Conservation (phyloP, 92 coral and sea anemone genomes). For the Palythoa grandis region DNA sequence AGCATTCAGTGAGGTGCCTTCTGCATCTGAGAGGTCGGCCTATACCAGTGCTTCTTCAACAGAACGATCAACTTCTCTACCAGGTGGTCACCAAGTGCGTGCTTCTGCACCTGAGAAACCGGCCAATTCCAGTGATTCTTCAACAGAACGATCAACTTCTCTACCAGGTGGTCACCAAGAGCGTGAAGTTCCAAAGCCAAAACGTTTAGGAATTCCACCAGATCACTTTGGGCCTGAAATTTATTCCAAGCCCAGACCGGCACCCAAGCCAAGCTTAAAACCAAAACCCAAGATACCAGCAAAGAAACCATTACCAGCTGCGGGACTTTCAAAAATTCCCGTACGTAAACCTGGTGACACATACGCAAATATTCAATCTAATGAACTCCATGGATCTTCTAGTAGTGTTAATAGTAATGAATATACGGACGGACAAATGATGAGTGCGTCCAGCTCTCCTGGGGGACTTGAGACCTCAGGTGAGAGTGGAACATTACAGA, state of each 20-base stretch:
- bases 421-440: neutral
- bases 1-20: neutral
- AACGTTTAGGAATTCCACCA: neutral
- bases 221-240: neutral
- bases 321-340: conserved; percentile 12
- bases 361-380: neutral
- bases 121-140: neutral
- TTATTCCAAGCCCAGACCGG: conserved; percentile 12
- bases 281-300: conserved; percentile 84
- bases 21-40: neutral
- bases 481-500: neutral
- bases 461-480: conserved; percentile 22
- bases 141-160: conserved; percentile 4
- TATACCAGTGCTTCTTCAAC: neutral
- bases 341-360: neutral
- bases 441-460: conserved; percentile 30
- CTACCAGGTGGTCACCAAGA: neutral
- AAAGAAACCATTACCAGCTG: conserved; percentile 41
- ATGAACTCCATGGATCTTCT: conserved; percentile 7
- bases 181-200: neutral
- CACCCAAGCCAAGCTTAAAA: conserved; percentile 61
- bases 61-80: conserved; percentile 4
- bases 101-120: neutral
- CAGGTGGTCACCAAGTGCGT: neutral
- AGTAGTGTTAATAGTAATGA: conserved; percentile 37